Conservation (phyloP, 2,888 invertebrate species). For the Dasypolia templi region DNA sequence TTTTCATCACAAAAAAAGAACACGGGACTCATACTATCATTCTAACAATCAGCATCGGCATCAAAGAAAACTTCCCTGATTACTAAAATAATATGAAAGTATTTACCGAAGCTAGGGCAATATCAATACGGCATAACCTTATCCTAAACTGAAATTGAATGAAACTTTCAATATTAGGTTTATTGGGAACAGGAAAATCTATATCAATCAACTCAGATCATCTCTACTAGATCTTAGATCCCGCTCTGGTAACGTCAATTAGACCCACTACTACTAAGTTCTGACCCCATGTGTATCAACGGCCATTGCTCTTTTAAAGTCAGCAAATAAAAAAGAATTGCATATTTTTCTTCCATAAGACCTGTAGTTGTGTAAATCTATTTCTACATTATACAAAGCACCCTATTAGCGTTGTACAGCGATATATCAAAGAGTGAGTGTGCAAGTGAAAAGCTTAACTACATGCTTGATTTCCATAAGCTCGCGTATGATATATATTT, state of each 20-base stretch:
- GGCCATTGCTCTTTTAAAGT: not conserved
- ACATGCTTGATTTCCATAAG: conserved; percentile 78
- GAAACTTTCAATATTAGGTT: conserved; percentile 10
- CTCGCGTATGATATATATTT: conserved; percentile 77
- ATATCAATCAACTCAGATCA: not conserved
- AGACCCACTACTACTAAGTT: not conserved
- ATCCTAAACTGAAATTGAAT: not conserved
- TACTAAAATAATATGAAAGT: conserved; percentile 23
- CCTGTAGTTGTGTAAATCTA: conserved; percentile 13
- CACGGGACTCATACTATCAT: conserved; percentile 43
- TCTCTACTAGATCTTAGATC: too few relatives aligned
- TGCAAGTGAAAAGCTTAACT: conserved; percentile 65
- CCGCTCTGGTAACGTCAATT: not conserved
- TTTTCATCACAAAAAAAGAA: conserved; percentile 48
- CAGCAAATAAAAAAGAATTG: not conserved
- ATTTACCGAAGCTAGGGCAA: conserved; percentile 26
- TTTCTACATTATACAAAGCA: conserved; percentile 41
- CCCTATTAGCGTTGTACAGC: conserved; percentile 50
- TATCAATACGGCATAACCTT: conserved; percentile 6
- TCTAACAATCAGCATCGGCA: conserved; percentile 13
- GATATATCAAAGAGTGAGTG: conserved; percentile 64
- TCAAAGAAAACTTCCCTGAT: conserved; percentile 41
- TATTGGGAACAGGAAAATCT: not conserved
- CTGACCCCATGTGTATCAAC: not conserved
- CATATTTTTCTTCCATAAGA: not conserved